A percentile compares a stretch with the other conserved stretches of the same genome.
phyloP scores from a whole-genome alignment of 2,113 vertebrate genomes.

The Urocitellus parryii region DNA sequence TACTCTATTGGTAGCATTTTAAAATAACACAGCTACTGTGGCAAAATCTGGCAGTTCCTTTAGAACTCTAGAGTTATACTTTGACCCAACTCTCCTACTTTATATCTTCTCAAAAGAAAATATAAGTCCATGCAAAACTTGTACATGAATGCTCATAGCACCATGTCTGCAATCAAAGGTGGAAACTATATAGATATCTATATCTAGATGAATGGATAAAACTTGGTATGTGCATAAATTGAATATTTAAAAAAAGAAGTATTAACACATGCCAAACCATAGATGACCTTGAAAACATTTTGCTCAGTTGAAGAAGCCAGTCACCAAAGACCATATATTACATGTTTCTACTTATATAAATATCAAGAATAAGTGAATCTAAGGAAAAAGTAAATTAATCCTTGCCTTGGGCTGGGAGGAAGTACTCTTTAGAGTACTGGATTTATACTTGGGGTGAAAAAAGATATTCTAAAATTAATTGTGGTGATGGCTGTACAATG shows the following conservation, averaged over 20 bases:
- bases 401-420: background rate
- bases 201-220: no score
- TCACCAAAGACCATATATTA: background rate
- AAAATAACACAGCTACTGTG: background rate
- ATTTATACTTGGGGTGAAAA: background rate
- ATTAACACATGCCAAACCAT: no score
- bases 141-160: background rate
- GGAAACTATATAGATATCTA: background rate
- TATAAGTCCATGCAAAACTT: background rate
- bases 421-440: background rate
- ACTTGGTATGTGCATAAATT: background rate
- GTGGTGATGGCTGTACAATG: background rate
- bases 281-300: background rate
- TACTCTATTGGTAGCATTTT: background rate
- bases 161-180: background rate
- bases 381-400: background rate
- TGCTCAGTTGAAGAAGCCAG: background rate
- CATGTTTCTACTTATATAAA: background rate
- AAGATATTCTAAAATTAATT: background rate
- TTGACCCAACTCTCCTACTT: background rate
- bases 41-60: background rate
- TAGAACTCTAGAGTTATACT: background rate
- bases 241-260: background rate
- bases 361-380: background rate
- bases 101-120: background rate